Base-by-base conservation (phyloP, 1,140 invertebrate genomes). In the Pemphigus obesinymphae region DNA sequence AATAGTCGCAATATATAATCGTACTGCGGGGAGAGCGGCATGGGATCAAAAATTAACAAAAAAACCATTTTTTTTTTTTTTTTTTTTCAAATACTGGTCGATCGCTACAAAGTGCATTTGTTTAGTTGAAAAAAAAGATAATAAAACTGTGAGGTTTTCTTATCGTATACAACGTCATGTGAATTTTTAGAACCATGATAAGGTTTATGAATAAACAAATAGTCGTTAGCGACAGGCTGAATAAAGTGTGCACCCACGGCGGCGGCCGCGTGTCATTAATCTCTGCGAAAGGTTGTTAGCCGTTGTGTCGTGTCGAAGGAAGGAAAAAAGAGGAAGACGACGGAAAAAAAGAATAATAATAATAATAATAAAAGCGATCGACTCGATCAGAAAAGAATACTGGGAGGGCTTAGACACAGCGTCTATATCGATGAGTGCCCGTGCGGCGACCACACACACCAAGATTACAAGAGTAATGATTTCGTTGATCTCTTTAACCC, bases 401-500 rank as follows among this genome's bases (percentile, higher is more conserved):
- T 20, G 37, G 17, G 29, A 23, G 61, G 61, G 61, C 31, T 37
- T n/a, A 23, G n/a, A 43, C n/a, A 1, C 31, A 68, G 58, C 29
- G 0, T 26, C 23, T 58, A n/a, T 66, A 13, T 70, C n/a, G 66
- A 70, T n/a, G 66, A 70, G 66, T 43, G n/a, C 66, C 37, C 29
- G 31, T 66, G 61, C 61, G n/a, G 66, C 66, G 66, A 70, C 66
- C 63, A 68, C 68, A 72, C 68, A 72, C 23, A 11, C 37, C 20
- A 50, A 37, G 26, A 15, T 3, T 5, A 34, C 29, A 23, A 55
- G 31, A 55, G 48, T 55, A 76, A 76, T 76, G 73, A 76, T 76
- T 53, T 55, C 34, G 73, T 76, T 76, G 73, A 76, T 76, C 53
- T 58, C 34, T 76, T 58, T 58, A 34, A 58, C 73, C 53, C n/a